Evolutionary conservation across 2,888 invertebrate genomes (phyloP).

Genomic region (Brachyptera risi): DNA sequence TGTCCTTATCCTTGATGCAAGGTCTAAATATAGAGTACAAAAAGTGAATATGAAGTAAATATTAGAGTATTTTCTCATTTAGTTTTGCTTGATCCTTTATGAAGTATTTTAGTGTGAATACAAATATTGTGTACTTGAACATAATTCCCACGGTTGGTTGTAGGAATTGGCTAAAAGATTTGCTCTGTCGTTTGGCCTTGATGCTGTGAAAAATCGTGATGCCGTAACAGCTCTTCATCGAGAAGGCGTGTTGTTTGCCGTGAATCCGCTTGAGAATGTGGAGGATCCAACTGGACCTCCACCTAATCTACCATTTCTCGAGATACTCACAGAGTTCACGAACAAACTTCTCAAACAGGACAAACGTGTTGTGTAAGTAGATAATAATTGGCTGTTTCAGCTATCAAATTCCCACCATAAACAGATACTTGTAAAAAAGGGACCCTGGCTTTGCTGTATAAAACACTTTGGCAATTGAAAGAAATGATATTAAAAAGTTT

Average conservation of each 20-base stretch:
- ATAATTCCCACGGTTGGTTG: slow-evolving; percentile 35
- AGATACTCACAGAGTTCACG: slow-evolving; percentile 94
- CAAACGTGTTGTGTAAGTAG: slow-evolving; percentile 77
- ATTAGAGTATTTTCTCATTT: too few relatives aligned
- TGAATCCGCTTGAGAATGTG: slow-evolving; percentile 59
- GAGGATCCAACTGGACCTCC: slow-evolving; percentile 75
- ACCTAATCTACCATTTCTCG: slow-evolving; percentile 85
- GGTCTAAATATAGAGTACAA: too few relatives aligned
- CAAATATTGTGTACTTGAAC: slow-evolving; percentile 11
- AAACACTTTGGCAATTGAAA: too few relatives aligned
- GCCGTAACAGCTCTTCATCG: slow-evolving; percentile 93
- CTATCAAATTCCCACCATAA: too few relatives aligned
- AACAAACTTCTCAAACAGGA: slow-evolving; percentile 95
- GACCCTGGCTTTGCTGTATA: too few relatives aligned
- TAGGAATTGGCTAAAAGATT: slow-evolving; percentile 95
- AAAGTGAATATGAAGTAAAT: too few relatives aligned
- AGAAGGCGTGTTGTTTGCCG: slow-evolving; percentile 88
- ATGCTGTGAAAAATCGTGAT: slow-evolving; percentile 94
- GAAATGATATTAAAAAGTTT: too few relatives aligned
- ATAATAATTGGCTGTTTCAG: too few relatives aligned
- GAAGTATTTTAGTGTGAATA: neutral
- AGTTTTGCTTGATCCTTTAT: too few relatives aligned
- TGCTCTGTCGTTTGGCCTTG: slow-evolving; percentile 93
- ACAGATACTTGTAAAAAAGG: too few relatives aligned
- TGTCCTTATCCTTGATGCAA: too few relatives aligned